Conservation (phyloP, 1,140 invertebrate species). For the Scaptomyza graminum region DNA sequence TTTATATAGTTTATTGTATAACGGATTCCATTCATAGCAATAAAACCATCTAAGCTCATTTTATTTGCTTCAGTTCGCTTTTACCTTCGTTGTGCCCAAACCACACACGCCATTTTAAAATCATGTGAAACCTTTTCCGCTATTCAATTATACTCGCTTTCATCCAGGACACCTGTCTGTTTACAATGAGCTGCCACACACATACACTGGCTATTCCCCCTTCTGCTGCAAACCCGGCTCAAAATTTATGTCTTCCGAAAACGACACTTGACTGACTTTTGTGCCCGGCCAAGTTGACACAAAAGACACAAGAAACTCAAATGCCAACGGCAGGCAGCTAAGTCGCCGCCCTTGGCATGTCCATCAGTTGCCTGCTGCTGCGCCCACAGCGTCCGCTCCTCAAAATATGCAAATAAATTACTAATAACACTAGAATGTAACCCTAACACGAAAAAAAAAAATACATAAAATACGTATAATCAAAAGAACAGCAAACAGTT, state of each 20-base stretch:
- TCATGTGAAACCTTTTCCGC: slow-evolving; percentile 49
- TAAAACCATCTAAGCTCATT: slow-evolving; percentile 35
- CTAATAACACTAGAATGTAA: slow-evolving; percentile 79
- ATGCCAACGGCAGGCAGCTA: slow-evolving; percentile 13
- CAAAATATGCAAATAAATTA: slow-evolving; percentile 81
- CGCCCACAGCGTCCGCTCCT: slow-evolving; percentile 40
- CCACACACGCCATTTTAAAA: slow-evolving; percentile 32
- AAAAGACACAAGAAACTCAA: slow-evolving; percentile 51
- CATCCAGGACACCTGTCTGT: slow-evolving; percentile 44
- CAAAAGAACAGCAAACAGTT: slow-evolving; percentile 36
- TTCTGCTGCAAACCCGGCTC: slow-evolving; percentile 55
- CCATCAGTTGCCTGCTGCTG: slow-evolving; percentile 54
- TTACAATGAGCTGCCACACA: background rate
- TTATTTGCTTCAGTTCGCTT: slow-evolving; percentile 21
- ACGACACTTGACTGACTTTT: slow-evolving; percentile 77
- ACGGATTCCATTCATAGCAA: slow-evolving; percentile 26
- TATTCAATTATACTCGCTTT: slow-evolving; percentile 51
- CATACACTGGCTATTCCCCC: background rate
- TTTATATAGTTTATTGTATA: slow-evolving; percentile 25
- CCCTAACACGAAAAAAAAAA: slow-evolving; percentile 70
- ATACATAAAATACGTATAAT: slow-evolving; percentile 8
- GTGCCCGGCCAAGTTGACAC: slow-evolving; percentile 52
- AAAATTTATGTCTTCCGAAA: slow-evolving; percentile 73
- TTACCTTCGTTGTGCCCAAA: slow-evolving; percentile 14
- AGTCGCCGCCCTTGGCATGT: slow-evolving; percentile 41